Evolutionary conservation across 1,140 invertebrate species (phyloP), one percentile per base, ranked within the genome.

Genomic region (Zelostemma sp.): DNA sequence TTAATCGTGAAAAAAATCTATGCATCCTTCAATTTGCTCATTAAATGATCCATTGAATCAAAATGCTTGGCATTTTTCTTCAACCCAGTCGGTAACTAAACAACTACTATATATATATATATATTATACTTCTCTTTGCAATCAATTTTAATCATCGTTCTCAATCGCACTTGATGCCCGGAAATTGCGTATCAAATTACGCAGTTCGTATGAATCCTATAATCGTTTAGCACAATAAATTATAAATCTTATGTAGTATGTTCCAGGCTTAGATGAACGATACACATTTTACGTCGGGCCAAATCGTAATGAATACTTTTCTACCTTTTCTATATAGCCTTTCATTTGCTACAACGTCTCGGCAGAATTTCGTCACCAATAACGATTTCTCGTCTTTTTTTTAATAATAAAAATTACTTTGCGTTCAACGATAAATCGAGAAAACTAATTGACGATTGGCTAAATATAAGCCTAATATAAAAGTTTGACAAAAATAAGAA

Each of bases 401-500:
- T 14, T 14, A 5, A 11, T 14, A 11, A 6, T 31, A 5, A 38
- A 38, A 3, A 2, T 14, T 3, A 38, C 35, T 11, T 14, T 14
- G 11, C 9, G 12, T 31, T 31, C 5, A 31, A 11, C 28, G 28
- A 31, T 11, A 14, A 2, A 38, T 11, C 11, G 35, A n/a, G 35
- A 25, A 25, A 17, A 60, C 60, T 60, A 64, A 69, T n/a, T 69
- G 38, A 43, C 49, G 50, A 49, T 63, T 53, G 45, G 60, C 53
- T 50, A 55, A 62, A 58, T 59, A 63, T 62, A 54, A 59, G 53
- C 58, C 62, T 58, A 54, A 68, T 55, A 40, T 53, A n/a, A 9
- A 19, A 28, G 49, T 31, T 31, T 53, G 50, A 18, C 57, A 47
- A 68, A 61, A 64, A 53, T 57, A 61, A 65, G 67, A 60, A 65